Base-by-base conservation (phyloP, 2,888 invertebrate species). In the Lysandra coridon region DNA sequence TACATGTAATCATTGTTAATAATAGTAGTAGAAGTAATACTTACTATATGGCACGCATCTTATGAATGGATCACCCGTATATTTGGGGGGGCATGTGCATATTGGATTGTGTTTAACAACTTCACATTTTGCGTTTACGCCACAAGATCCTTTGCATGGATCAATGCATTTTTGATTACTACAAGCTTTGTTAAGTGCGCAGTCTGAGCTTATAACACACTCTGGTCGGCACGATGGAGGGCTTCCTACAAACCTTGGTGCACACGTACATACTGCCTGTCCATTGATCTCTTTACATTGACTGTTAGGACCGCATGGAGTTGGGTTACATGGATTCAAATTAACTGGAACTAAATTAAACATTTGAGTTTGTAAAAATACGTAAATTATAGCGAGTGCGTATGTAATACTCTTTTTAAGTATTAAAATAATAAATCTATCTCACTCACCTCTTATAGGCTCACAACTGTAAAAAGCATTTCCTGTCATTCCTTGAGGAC, bases 151-250 rank as follows among this genome's bases (percentile, higher is more conserved):
- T 37, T 94, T 93, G 85, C 97, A 97, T 33, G 97, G 97, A 89
- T 97, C 96, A 79, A 95, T 95, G 89, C 97, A 97, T 88, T 96
- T 96, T 88, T 97, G 96, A 90, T 97, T 97, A 83, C 96, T 95
- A 87, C 97, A 97, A 77, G 97, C 97, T 88, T 94, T 95, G 86
- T 96, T 96, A 77, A 95, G 95, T 69, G 96, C 94, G 90, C 97
- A 97, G 86, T 97, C 97, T 2, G 97, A 96, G 88, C 97, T 97
- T 79, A 97, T 96, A 49, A 96, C 94, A 88, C 98, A 98, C 89
- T 97, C 97, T 17, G 97, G 97, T 84, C 96, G 95, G 87, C 97
- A 97, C 81, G 96, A 93, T 30, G 97, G 97, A 62, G 97, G 97
- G 80, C 96, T 96, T 80, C 97, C 97, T 80, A 95, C 93, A 86